phyloP scores from a whole-genome alignment of 2,113 vertebrate genomes.

The Petrocephalus microphthalmus region DNA sequence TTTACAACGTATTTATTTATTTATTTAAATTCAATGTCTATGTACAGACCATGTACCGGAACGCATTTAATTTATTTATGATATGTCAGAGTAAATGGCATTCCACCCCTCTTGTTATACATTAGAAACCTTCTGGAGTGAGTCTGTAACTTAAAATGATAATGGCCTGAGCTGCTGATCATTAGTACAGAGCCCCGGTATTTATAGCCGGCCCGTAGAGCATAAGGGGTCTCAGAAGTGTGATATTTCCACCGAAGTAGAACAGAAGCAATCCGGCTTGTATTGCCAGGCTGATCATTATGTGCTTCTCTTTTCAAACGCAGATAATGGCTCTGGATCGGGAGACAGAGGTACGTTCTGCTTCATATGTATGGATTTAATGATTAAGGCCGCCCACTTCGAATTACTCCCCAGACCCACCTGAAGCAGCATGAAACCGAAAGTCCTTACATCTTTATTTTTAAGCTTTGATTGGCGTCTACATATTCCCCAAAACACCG shows the following conservation, averaged over 20 bases:
- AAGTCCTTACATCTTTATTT: neutral
- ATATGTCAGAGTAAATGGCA: neutral
- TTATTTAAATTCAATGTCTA: neutral
- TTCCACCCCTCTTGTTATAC: neutral
- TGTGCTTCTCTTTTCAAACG: conserved; percentile 7
- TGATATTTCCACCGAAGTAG: neutral
- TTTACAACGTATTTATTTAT: too few relatives aligned
- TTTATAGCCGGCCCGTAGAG: neutral
- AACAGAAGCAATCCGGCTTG: neutral
- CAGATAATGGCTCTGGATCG: conserved; percentile 86
- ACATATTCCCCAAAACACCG: neutral
- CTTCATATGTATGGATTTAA: neutral
- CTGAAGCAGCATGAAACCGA: neutral
- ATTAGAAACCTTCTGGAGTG: neutral
- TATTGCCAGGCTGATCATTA: neutral
- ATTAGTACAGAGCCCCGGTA: neutral
- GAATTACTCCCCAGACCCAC: neutral
- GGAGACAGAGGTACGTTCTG: conserved; percentile 77
- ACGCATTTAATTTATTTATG: neutral
- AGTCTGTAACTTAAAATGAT: conserved; percentile 9
- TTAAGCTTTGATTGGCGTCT: neutral
- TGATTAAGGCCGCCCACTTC: neutral
- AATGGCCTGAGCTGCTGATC: neutral
- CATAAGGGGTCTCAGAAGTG: neutral
- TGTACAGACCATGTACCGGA: neutral